Evolutionary conservation across 2,888 invertebrate species (phyloP), one percentile per base, ranked within the genome.

Genomic region (Acleris sparsana): DNA sequence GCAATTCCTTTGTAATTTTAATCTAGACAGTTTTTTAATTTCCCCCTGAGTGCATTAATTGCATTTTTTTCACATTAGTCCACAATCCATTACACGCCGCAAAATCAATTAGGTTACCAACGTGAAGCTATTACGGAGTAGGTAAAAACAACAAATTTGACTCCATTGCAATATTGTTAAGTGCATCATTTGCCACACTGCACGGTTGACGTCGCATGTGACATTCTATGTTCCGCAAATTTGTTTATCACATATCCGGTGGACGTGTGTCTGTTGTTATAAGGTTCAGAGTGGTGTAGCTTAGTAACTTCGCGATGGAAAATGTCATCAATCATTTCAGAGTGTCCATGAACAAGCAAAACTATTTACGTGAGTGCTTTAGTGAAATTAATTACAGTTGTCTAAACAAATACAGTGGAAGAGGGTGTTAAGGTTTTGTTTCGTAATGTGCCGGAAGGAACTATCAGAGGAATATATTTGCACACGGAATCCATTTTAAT

Each of bases 181-280:
- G 87, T 87, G 87, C 86, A 87, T 83, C 82, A 82, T 84, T 83
- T 82, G 58, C 63, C 49, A 66, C 74, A 68, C 67, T 76, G 77
- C 77, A 75, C 62, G 72, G 62, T 69, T 63, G 71, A 72, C 74
- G 75, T 73, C 72, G 69, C 72, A 74, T 75, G 66, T 67, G 73
- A 72, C 74, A 73, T 67, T 66, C 52, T 29, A 17, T 7, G 48
- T 22, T 63, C 49, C 17, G 44, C 64, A 52, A 49, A 55, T 68
- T 53, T 67, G 33, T n/a, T 51, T 33, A 39, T n/a, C 7, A 46
- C 29, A 44, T 53, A 63, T 58, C 49, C 29, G 20, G 51, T 22
- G 25, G 20, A 55, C 64, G 7, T 69, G 61, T 44, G 53, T 17
- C 51, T 20, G 3, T 4, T 6, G 3, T 5, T 18, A 29, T 60